These are phyloP conservation scores for Vulpes vulpes DNA, from an alignment of 2,113 vertebrate genomes.

Conservation along the genomic window DNA sequence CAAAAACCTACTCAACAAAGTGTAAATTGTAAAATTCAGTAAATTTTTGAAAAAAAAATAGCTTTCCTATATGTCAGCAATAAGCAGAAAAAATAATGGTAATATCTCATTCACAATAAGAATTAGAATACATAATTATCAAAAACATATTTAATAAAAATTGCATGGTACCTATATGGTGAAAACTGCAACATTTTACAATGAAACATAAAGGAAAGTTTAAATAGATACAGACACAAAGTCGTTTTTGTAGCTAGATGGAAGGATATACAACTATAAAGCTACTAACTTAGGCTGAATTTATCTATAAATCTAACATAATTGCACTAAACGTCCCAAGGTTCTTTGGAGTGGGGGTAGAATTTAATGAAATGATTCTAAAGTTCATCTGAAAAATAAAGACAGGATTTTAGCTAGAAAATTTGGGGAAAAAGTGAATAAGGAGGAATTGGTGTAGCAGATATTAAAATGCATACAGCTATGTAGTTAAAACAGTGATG, in stretches of 20 bases:
- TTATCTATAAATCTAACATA: neutral
- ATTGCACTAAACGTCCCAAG: neutral
- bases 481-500: neutral
- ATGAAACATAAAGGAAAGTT: neutral
- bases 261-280: neutral
- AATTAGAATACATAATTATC: neutral
- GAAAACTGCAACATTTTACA: neutral
- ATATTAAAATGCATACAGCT: neutral
- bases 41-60: neutral
- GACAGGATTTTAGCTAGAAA: neutral
- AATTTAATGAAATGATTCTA: constrained; percentile 31
- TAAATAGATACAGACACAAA: neutral
- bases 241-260: neutral
- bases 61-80: neutral
- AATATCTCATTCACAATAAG: neutral
- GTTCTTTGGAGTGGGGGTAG: neutral
- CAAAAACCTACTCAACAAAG: neutral
- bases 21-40: constrained; percentile 34
- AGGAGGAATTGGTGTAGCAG: neutral
- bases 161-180: neutral
- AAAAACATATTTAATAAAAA: constrained; percentile 26
- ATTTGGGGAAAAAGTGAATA: neutral
- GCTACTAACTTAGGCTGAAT: constrained; percentile 3
- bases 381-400: neutral
- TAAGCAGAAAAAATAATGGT: constrained; percentile 13